These are phyloP conservation scores for Drosophila punjabiensis DNA, from an alignment of 1,140 invertebrate genomes.

Conservation along the genomic window DNA sequence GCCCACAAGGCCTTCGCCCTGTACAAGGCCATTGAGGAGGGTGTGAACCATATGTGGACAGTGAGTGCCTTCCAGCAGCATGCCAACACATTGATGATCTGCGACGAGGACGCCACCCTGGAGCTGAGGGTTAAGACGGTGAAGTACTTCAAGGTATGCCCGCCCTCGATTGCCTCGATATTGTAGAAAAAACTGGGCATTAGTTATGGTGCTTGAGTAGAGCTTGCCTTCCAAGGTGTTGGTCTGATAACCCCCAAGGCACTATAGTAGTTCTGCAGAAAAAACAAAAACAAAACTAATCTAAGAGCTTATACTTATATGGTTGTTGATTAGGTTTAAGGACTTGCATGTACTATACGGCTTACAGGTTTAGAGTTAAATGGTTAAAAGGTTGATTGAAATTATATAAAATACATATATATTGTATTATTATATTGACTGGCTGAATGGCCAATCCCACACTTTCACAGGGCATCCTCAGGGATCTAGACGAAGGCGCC, in stretches of 20 bases:
- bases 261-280: not conserved
- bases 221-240: slow-evolving; percentile 26
- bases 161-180: slow-evolving; percentile 16
- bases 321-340: slow-evolving; percentile 32
- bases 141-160: slow-evolving; percentile 98
- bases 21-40: slow-evolving; percentile 96
- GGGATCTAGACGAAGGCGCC: slow-evolving; percentile 54
- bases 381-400: not conserved
- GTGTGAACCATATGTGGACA: slow-evolving; percentile 99
- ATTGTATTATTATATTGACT: slow-evolving; percentile 35
- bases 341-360: slow-evolving; percentile 12
- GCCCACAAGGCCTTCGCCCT: slow-evolving; percentile 98
- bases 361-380: slow-evolving; percentile 12
- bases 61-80: slow-evolving; percentile 99
- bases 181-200: slow-evolving; percentile 5
- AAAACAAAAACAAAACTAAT: not conserved
- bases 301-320: not conserved
- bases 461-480: slow-evolving; percentile 70
- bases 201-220: slow-evolving; percentile 9
- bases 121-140: slow-evolving; percentile 99
- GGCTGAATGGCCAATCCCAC: slow-evolving; percentile 23
- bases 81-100: slow-evolving; percentile 95
- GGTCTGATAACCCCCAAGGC: slow-evolving; percentile 7
- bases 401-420: not conserved
- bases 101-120: slow-evolving; percentile 98